Conservation (phyloP, 2,797 vertebrate genomes). For the Galagoides demidoff region DNA sequence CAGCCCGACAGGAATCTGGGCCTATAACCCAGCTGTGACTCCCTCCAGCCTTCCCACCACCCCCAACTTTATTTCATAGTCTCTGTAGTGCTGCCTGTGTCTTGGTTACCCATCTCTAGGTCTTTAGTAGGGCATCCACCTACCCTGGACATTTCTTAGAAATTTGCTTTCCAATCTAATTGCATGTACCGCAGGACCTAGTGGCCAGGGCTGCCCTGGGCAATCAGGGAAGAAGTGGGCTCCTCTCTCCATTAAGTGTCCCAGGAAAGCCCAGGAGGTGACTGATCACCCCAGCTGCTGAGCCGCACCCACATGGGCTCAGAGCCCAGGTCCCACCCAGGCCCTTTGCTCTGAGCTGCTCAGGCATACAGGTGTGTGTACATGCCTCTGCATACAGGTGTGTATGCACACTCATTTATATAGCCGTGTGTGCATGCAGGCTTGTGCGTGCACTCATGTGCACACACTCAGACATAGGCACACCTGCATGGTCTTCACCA, state of each 20-base stretch:
- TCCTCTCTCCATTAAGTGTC: background rate
- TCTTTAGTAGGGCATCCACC: background rate
- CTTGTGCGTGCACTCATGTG: no score
- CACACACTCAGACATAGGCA: no score
- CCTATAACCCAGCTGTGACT: background rate
- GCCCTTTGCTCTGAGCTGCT: accelerated
- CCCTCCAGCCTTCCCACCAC: background rate
- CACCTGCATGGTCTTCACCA: accelerated
- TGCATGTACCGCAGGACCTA: background rate
- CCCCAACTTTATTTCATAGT: background rate
- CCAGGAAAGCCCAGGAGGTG: background rate
- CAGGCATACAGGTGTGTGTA: background rate
- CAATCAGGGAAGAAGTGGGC: background rate
- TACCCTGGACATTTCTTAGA: background rate
- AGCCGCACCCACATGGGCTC: background rate
- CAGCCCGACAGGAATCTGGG: background rate
- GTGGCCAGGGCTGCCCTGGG: background rate
- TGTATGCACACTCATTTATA: no score
- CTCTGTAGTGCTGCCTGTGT: background rate
- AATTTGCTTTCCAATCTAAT: background rate
- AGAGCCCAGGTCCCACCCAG: background rate
- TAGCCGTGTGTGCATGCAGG: no score
- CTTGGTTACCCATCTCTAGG: no score
- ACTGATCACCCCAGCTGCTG: accelerated
- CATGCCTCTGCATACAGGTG: background rate